Evolutionary conservation across 2,797 vertebrate genomes (phyloP).

Genomic region (Rhabdomys pumilio): DNA sequence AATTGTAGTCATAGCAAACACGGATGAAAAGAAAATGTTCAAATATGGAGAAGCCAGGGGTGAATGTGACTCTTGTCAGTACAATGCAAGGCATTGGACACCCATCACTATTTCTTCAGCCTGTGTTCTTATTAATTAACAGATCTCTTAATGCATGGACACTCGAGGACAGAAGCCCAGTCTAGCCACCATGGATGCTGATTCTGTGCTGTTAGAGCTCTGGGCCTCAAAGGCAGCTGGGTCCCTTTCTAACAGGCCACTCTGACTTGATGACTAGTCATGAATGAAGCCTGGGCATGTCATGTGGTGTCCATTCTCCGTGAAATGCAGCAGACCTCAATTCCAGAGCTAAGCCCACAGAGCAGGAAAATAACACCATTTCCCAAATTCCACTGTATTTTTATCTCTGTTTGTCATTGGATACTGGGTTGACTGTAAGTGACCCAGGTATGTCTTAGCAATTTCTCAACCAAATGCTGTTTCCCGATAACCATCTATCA

Average conservation of each 20-base stretch:
- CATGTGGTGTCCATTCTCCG: background rate
- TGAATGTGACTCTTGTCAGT: background rate
- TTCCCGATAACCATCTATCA: slow-evolving; percentile 74
- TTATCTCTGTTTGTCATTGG: background rate
- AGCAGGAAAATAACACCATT: background rate
- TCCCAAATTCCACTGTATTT: slow-evolving; percentile 3
- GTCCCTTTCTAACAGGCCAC: background rate
- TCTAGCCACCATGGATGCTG: background rate
- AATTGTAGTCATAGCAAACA: background rate
- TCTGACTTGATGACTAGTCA: background rate
- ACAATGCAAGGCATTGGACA: too few relatives aligned
- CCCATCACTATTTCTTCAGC: background rate
- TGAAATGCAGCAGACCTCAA: background rate
- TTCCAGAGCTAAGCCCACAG: background rate
- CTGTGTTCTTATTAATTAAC: background rate
- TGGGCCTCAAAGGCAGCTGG: background rate
- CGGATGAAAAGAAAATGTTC: background rate
- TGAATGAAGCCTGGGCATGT: background rate
- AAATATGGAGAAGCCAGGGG: background rate
- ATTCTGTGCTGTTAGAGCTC: background rate
- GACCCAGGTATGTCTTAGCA: slow-evolving; percentile 39
- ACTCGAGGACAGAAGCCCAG: background rate
- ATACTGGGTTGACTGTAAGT: slow-evolving; percentile 37
- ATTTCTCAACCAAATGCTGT: slow-evolving; percentile 76
- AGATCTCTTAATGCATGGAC: background rate